Evolutionary conservation across 2,888 invertebrate species (phyloP).

Genomic region (Aphidius colemani): DNA sequence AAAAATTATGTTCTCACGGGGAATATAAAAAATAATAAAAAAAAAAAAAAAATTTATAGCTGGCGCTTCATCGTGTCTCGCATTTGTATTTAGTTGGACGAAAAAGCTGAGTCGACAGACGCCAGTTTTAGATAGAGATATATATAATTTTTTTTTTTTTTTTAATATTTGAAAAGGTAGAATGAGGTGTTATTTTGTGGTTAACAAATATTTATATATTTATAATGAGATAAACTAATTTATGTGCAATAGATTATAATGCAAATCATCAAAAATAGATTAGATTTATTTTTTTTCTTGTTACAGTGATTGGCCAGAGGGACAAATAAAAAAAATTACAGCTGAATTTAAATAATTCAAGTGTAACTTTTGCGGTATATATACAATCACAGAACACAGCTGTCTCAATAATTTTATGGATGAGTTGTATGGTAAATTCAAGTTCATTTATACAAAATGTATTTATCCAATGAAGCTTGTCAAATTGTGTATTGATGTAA

Average conservation of each 20-base stretch:
- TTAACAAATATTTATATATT: too few relatives aligned
- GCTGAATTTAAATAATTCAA: neutral
- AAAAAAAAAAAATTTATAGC: constrained; percentile 28
- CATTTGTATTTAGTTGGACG: too few relatives aligned
- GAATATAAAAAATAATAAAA: neutral
- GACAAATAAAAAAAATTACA: neutral
- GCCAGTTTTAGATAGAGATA: too few relatives aligned
- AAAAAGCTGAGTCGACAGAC: too few relatives aligned
- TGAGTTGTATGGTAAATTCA: neutral
- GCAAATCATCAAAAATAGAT: neutral
- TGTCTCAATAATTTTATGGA: constrained; percentile 18
- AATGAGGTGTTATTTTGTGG: constrained; percentile 25
- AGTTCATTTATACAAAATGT: too few relatives aligned
- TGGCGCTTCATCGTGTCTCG: constrained; percentile 23
- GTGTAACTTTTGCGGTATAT: too few relatives aligned
- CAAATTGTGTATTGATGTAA: neutral
- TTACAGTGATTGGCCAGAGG: too few relatives aligned
- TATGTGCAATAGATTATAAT: too few relatives aligned
- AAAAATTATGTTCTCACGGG: neutral
- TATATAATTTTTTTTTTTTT: too few relatives aligned
- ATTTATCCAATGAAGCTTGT: constrained; percentile 11
- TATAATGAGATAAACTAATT: too few relatives aligned
- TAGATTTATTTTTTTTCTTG: too few relatives aligned
- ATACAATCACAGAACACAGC: constrained; percentile 1
- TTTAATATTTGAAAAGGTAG: neutral